Evolutionary conservation across 1,140 invertebrate species (phyloP).

Genomic region (Calosoma granatense): DNA sequence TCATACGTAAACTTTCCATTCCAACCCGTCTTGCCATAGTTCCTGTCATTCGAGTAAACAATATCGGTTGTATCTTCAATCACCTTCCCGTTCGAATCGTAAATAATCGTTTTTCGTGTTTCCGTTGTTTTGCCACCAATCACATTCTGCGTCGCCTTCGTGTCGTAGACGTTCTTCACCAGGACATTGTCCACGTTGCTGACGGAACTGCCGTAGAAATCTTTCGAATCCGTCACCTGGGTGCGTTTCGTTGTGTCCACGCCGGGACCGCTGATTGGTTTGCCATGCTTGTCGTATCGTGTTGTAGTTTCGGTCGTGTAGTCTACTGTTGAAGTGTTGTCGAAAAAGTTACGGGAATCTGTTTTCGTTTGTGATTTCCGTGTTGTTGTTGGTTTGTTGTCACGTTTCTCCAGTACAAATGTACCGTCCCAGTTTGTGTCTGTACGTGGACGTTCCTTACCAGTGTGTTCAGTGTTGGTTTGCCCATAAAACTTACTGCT

Average conservation of each 20-base stretch:
- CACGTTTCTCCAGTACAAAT: slow-evolving; percentile 5
- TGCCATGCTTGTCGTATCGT: background rate
- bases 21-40: slow-evolving; percentile 30
- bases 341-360: background rate
- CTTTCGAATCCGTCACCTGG: slow-evolving; percentile 20
- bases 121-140: slow-evolving; percentile 22
- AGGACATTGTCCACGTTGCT: slow-evolving; percentile 21
- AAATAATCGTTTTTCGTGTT: background rate
- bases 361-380: background rate
- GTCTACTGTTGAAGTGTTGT: background rate
- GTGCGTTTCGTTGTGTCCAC: background rate
- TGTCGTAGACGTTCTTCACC: slow-evolving; percentile 27
- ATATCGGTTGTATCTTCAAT: slow-evolving; percentile 25
- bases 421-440: slow-evolving; percentile 9
- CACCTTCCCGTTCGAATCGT: slow-evolving; percentile 19
- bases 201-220: slow-evolving; percentile 27
- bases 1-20: slow-evolving; percentile 29
- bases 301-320: background rate
- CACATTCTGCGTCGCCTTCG: slow-evolving; percentile 27
- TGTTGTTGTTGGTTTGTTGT: background rate
- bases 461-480: too few species aligned
- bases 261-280: slow-evolving; percentile 19
- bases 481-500: background rate
- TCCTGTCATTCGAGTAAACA: slow-evolving; percentile 29
- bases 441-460: background rate